These are phyloP conservation scores for Dicentrarchus labrax DNA, from an alignment of 2,113 vertebrate genomes.

Conservation along the genomic window DNA sequence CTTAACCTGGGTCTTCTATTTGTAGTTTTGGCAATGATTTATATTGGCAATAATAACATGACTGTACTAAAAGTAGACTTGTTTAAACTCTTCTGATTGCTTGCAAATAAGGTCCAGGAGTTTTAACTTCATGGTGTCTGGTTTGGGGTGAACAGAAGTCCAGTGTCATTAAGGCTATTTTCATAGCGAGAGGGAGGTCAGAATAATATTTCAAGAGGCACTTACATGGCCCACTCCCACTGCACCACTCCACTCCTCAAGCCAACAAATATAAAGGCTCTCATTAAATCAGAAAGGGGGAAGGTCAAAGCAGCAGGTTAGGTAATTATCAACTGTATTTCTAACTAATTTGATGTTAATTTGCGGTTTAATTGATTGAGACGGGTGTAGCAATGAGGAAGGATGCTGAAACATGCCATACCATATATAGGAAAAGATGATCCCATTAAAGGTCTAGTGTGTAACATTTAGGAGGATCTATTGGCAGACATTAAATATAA, in stretches of 20 bases:
- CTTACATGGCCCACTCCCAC: background rate
- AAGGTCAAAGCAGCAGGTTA: constrained; percentile 32
- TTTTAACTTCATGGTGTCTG: background rate
- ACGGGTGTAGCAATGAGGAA: background rate
- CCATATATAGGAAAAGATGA: background rate
- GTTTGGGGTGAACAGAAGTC: background rate
- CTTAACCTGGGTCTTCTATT: background rate
- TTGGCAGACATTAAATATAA: too few species aligned
- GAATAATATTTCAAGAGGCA: constrained; percentile 19
- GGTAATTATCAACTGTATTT: constrained; percentile 9
- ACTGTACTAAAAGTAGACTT: background rate
- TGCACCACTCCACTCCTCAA: background rate
- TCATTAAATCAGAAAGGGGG: constrained; percentile 13
- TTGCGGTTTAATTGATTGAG: constrained; percentile 22
- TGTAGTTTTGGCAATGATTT: background rate
- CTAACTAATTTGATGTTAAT: background rate
- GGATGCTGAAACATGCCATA: background rate
- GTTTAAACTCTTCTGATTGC: background rate
- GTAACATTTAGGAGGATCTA: too few species aligned
- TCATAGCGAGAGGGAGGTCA: background rate
- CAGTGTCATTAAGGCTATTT: background rate
- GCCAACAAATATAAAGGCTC: background rate
- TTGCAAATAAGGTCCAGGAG: background rate
- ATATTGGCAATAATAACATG: background rate
- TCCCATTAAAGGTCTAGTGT: too few species aligned